These are phyloP conservation scores for Amphiprion percula DNA, from an alignment of 2,113 vertebrate genomes.

Conservation along the genomic window DNA sequence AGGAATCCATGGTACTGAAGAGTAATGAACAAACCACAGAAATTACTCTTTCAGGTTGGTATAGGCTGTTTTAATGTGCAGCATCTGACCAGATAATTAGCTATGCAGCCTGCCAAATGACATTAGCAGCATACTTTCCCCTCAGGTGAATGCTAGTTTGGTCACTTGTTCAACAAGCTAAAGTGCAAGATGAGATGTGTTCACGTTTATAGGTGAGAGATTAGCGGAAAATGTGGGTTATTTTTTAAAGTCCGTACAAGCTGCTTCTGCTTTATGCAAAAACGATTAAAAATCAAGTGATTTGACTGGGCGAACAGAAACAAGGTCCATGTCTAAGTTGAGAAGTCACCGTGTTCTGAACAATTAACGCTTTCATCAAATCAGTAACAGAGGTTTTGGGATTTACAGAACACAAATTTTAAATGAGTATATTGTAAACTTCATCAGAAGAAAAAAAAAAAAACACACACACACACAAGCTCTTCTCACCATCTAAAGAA, in stretches of 20 bases:
- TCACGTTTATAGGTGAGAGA: not conserved
- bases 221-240: not conserved
- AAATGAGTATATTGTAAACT: too few relatives aligned
- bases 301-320: not conserved
- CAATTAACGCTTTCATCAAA: too few relatives aligned
- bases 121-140: not conserved
- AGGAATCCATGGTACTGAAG: not conserved
- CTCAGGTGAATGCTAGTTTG: not conserved
- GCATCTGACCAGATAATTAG: conserved; percentile 4
- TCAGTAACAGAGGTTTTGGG: too few relatives aligned
- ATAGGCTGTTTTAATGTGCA: conserved; percentile 12
- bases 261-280: not conserved
- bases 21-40: not conserved
- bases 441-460: too few relatives aligned
- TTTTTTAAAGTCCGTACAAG: not conserved
- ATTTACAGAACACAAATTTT: too few relatives aligned
- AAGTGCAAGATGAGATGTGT: not conserved
- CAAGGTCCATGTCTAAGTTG: not conserved
- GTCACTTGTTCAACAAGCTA: not conserved
- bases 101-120: not conserved
- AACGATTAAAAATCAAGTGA: not conserved
- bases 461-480: too few relatives aligned
- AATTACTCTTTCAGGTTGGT: not conserved
- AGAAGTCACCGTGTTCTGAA: too few relatives aligned
- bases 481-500: too few relatives aligned